These are phyloP conservation scores for Geophilus truncorum DNA, from an alignment of 2,888 invertebrate species.

Conservation along the genomic window DNA sequence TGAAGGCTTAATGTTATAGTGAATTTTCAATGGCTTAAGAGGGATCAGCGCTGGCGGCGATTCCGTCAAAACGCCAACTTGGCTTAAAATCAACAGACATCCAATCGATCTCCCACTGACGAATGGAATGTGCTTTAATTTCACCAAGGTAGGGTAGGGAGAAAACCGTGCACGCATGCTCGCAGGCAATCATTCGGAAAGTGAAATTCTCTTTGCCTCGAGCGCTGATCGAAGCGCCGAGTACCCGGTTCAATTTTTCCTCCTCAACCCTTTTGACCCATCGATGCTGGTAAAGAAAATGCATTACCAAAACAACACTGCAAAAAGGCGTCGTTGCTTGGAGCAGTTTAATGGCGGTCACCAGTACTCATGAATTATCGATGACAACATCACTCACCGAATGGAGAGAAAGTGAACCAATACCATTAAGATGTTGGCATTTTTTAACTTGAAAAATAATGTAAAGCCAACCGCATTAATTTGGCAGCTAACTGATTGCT, in stretches of 20 bases:
- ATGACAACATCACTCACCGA: slow-evolving; percentile 10
- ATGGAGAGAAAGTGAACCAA: background rate
- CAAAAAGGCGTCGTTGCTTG: background rate
- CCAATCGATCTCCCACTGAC: slow-evolving; percentile 15
- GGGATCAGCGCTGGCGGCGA: slow-evolving; percentile 15
- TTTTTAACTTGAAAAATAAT: background rate
- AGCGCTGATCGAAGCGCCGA: background rate
- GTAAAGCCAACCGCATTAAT: background rate
- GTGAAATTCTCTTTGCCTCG: slow-evolving; percentile 21
- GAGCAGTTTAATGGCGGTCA: background rate
- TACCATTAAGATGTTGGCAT: background rate
- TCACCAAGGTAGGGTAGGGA: background rate
- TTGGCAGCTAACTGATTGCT: background rate
- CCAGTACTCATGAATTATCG: slow-evolving; percentile 8
- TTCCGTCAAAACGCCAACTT: slow-evolving; percentile 7
- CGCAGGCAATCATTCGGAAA: slow-evolving; percentile 23
- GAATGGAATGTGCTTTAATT: slow-evolving; percentile 22
- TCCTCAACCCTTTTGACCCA: background rate
- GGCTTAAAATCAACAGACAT: slow-evolving; percentile 21
- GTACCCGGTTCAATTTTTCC: slow-evolving; percentile 1
- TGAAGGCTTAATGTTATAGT: slow-evolving; percentile 22
- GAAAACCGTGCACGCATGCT: slow-evolving; percentile 5
- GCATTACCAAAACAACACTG: background rate
- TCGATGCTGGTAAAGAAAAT: background rate
- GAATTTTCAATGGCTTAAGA: slow-evolving; percentile 7